Evolutionary conservation across 2,797 vertebrate genomes (phyloP).

Genomic region (Threskiornis aethiopicus): DNA sequence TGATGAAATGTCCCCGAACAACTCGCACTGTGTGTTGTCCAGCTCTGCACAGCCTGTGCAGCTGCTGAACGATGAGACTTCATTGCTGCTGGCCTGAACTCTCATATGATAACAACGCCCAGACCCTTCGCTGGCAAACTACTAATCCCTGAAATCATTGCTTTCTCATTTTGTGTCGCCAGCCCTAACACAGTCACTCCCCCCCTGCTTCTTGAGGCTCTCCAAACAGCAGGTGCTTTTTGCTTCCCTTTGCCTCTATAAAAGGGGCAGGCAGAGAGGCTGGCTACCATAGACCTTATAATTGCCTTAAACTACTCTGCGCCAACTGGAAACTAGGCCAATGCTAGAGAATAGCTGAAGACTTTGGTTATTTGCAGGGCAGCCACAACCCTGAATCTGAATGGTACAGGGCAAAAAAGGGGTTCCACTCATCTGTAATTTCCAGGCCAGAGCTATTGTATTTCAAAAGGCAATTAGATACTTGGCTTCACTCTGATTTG

Average conservation of each 20-base stretch:
- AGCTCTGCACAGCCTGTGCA: background rate
- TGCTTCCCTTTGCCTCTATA: background rate
- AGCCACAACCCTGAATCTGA: background rate
- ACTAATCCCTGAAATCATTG: background rate
- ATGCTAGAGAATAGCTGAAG: background rate
- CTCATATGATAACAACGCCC: background rate
- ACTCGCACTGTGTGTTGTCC: rapidly evolving
- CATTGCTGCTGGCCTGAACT: background rate
- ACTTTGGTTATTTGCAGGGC: background rate
- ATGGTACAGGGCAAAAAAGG: background rate
- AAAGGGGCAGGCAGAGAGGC: background rate
- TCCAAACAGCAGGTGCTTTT: background rate
- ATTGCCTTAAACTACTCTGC: background rate
- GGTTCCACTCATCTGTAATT: background rate
- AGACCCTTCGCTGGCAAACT: background rate
- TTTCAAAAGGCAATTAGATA: background rate
- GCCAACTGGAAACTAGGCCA: background rate
- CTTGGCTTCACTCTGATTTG: background rate
- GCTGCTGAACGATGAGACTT: background rate
- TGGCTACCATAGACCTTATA: background rate
- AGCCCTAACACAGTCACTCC: background rate
- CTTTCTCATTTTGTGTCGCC: background rate
- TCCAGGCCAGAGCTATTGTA: background rate
- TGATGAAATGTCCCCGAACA: background rate
- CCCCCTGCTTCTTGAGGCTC: background rate